Conservation (phyloP, 2,113 vertebrate species). For the Bombycilla garrulus region DNA sequence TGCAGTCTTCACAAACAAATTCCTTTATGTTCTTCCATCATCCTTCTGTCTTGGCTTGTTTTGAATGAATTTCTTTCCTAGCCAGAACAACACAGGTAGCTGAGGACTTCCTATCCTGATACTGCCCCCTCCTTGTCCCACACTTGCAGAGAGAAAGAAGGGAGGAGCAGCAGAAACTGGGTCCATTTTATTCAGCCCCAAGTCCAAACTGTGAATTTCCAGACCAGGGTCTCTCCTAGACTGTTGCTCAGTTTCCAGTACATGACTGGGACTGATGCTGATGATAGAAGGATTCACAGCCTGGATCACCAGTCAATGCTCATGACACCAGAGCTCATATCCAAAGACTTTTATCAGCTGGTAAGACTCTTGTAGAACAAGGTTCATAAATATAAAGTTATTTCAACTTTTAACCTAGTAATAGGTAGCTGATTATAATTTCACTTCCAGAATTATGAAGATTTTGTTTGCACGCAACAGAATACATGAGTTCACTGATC, state of each 20-base stretch:
- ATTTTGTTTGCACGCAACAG: not conserved
- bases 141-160: not conserved
- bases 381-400: not conserved
- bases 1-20: not conserved
- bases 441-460: not conserved
- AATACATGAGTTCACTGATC: not conserved
- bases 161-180: not conserved
- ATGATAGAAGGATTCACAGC: accelerated
- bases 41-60: too few species aligned
- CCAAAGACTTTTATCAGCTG: not conserved
- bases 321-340: not conserved
- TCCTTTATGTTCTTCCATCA: not conserved
- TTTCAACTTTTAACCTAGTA: not conserved
- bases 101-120: not conserved
- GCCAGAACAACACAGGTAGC: not conserved
- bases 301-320: not conserved
- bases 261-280: not conserved
- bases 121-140: not conserved
- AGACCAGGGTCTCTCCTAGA: not conserved
- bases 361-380: not conserved
- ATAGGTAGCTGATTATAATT: not conserved
- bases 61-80: not conserved
- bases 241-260: accelerated
- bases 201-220: not conserved
- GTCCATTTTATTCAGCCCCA: not conserved